Percentiles rank a stretch among this genome's conserved stretches.
phyloP scores from a whole-genome alignment of 2,113 vertebrate genomes.

The Vidua chalybeata region DNA sequence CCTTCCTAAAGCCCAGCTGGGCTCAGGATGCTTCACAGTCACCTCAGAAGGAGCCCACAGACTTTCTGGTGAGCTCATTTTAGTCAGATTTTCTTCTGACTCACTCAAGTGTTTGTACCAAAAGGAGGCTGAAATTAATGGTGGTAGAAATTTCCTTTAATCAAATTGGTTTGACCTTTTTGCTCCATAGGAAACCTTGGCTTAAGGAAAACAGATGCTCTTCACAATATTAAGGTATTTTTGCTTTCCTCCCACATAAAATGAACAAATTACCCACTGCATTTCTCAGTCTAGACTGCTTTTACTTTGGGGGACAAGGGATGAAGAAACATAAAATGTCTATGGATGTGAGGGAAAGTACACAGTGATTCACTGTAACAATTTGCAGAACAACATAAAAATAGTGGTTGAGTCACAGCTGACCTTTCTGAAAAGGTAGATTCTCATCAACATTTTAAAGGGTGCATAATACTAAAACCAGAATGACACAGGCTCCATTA shows the following conservation, averaged over 20 bases:
- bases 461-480: neutral
- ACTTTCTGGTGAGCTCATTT: slow-evolving; percentile 9
- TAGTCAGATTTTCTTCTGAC: neutral
- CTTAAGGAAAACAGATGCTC: neutral
- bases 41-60: neutral
- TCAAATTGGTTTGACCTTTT: slow-evolving; percentile 7
- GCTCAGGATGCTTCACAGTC: neutral
- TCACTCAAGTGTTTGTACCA: neutral
- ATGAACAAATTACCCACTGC: neutral
- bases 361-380: slow-evolving; percentile 51
- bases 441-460: slow-evolving; percentile 30
- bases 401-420: slow-evolving; percentile 52
- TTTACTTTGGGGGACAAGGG: slow-evolving; percentile 6
- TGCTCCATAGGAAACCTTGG: neutral
- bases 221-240: neutral
- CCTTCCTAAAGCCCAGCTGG: neutral
- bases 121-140: neutral
- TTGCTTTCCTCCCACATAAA: slow-evolving; percentile 12
- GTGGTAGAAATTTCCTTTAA: neutral
- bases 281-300: slow-evolving; percentile 1
- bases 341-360: slow-evolving; percentile 4
- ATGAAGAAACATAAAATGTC: slow-evolving; percentile 1
- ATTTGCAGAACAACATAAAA: slow-evolving; percentile 54
- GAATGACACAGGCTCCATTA: neutral
- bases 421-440: slow-evolving; percentile 41